Conservation (phyloP, 2,113 vertebrate species). For the Rhineura floridana region DNA sequence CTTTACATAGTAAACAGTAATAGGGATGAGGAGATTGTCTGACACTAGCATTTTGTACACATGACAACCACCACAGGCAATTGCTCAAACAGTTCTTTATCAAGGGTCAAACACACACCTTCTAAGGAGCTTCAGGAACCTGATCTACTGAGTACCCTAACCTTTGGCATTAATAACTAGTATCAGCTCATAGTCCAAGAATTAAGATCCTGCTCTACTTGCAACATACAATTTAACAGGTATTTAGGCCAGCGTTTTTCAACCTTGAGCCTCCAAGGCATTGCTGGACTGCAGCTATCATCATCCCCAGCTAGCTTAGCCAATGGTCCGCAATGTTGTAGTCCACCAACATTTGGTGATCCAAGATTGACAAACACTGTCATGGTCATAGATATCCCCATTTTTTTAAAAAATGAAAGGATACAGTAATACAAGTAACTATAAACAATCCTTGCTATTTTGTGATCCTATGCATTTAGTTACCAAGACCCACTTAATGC, state of each 20-base stretch:
- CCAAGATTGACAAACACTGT: too few species aligned
- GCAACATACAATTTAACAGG: conserved; percentile 4
- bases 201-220: not conserved
- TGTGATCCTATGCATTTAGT: conserved; percentile 10
- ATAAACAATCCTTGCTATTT: not conserved
- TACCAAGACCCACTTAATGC: not conserved
- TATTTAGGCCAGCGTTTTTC: conserved; percentile 26
- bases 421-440: not conserved
- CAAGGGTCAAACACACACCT: not conserved
- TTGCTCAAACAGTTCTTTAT: conserved; percentile 38
- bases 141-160: conserved; percentile 37
- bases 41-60: not conserved
- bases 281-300: too few species aligned
- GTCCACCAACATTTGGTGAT: too few species aligned
- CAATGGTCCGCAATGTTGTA: too few species aligned
- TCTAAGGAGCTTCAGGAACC: conserved; percentile 33
- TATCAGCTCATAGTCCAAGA: not conserved
- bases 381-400: not conserved
- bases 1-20: too few species aligned
- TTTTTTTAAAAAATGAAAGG: not conserved
- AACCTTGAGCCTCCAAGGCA: too few species aligned
- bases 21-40: not conserved
- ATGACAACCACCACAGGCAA: not conserved
- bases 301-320: too few species aligned
- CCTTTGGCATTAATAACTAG: conserved; percentile 16